Conservation (phyloP, 30 jellyfish, hydroid and myxozoan species). For the Hydra vulgaris region DNA sequence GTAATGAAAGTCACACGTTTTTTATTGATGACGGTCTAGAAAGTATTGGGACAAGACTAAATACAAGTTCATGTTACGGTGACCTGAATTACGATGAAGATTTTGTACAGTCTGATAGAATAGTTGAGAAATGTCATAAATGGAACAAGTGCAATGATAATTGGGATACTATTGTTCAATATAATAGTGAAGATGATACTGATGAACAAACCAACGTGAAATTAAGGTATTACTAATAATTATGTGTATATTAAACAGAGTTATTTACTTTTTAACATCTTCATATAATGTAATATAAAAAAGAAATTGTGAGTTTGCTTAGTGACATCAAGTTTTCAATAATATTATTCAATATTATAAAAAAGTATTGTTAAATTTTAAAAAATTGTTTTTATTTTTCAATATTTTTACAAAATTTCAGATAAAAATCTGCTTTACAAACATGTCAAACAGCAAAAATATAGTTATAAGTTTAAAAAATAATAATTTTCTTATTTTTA, state of each 20-base stretch:
- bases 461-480: no score
- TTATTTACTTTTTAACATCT: no score
- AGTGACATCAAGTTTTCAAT: no score
- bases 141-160: neutral
- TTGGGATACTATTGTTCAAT: neutral
- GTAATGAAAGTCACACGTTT: constrained; percentile 13
- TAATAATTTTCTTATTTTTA: neutral
- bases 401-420: no score
- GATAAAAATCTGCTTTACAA: no score
- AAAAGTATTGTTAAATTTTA: no score
- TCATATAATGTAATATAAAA: no score
- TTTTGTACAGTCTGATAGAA: neutral
- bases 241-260: neutral
- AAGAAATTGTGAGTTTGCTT: no score
- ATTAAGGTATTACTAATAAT: neutral
- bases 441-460: no score
- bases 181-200: constrained; percentile 31
- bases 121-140: neutral
- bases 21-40: constrained; percentile 29
- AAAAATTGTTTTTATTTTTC: no score
- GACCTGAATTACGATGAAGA: neutral
- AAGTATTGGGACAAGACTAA: constrained; percentile 21
- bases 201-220: constrained; percentile 17
- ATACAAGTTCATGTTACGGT: neutral
- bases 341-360: no score